phyloP scores from a whole-genome alignment of 2,113 vertebrate genomes.

The Aptenodytes patagonicus region DNA sequence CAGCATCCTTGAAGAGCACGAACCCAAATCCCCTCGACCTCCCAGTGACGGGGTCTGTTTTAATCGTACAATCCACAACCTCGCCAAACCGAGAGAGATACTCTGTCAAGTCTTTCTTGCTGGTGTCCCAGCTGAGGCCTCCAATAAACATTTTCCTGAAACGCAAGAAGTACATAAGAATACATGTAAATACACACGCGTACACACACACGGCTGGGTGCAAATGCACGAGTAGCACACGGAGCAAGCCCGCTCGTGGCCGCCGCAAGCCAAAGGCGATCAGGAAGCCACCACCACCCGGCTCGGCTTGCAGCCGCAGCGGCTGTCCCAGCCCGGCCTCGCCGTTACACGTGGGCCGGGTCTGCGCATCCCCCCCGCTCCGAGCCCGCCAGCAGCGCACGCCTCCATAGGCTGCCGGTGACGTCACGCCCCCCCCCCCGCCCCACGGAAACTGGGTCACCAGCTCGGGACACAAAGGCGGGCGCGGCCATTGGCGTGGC shows the following conservation, averaged over 20 bases:
- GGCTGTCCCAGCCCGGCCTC: rapidly evolving
- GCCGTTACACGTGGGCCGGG: background rate
- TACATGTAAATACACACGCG: rapidly evolving
- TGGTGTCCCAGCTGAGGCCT: slow-evolving; percentile 90
- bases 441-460: slow-evolving; percentile 1
- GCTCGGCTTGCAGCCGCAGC: background rate
- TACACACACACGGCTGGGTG: rapidly evolving
- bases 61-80: slow-evolving; percentile 89
- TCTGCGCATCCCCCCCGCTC: background rate
- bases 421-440: background rate
- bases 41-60: slow-evolving; percentile 87
- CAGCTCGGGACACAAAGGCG: slow-evolving; percentile 22
- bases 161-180: background rate
- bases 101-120: slow-evolving; percentile 89
- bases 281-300: no score
- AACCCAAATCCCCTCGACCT: slow-evolving; percentile 88
- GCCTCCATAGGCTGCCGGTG: background rate
- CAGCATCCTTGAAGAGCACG: slow-evolving; percentile 87
- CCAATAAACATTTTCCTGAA: slow-evolving; percentile 91
- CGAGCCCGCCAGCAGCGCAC: background rate
- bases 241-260: no score
- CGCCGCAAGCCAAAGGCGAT: background rate
- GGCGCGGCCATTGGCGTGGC: background rate
- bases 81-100: slow-evolving; percentile 88
- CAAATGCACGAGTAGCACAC: rapidly evolving